These are phyloP conservation scores for Esox masquinongy DNA, from an alignment of 2,797 vertebrate genomes.

Conservation along the genomic window DNA sequence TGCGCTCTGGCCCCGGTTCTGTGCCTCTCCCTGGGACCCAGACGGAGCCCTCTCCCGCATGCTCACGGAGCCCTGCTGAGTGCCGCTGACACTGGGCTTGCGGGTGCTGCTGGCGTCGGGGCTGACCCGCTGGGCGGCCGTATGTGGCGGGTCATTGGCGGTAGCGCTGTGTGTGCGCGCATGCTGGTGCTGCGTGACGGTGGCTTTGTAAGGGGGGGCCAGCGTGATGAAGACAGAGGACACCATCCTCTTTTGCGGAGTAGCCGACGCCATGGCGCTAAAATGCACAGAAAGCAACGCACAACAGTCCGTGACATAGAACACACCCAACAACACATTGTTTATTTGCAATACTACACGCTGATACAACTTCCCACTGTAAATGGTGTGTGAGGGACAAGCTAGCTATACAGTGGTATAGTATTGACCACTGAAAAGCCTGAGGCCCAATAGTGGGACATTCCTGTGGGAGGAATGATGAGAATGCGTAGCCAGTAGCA, in stretches of 20 bases:
- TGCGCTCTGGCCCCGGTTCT: constrained; percentile 18
- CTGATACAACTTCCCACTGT: neutral
- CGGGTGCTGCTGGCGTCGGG: constrained; percentile 35
- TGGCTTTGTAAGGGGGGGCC: constrained; percentile 76
- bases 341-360: neutral
- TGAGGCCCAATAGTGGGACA: neutral
- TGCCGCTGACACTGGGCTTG: constrained; percentile 7
- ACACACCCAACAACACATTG: neutral
- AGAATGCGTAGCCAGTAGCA: neutral
- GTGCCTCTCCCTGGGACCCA: constrained; percentile 8
- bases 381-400: neutral
- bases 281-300: neutral
- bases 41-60: constrained; percentile 40
- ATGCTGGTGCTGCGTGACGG: constrained; percentile 62
- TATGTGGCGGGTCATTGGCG: constrained; percentile 37
- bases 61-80: neutral
- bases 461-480: neutral
- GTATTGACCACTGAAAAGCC: neutral
- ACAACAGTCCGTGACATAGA: neutral
- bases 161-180: constrained; percentile 54
- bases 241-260: constrained; percentile 81
- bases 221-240: constrained; percentile 92
- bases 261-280: constrained; percentile 70
- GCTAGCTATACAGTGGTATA: neutral
- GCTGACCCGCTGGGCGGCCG: constrained; percentile 29